Evolutionary conservation across 1,140 invertebrate species (phyloP).

Genomic region (Scaptomyza pallida): DNA sequence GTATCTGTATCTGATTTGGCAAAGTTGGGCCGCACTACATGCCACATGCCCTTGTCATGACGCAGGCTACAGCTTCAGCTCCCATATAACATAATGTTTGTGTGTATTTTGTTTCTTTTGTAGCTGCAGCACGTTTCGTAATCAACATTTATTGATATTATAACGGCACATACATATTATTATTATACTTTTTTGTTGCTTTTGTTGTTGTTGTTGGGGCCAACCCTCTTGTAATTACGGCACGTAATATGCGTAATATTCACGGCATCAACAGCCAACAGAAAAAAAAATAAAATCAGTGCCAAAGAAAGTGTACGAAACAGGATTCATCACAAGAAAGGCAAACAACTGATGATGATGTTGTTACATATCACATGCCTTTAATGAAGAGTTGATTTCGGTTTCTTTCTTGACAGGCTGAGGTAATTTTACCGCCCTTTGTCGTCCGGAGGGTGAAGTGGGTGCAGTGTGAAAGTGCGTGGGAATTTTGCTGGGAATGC

Average conservation of each 20-base stretch:
- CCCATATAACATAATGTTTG: no score
- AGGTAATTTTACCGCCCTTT: constrained; percentile 1
- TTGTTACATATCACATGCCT: constrained; percentile 42
- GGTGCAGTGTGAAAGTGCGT: constrained; percentile 52
- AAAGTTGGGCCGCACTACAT: no score
- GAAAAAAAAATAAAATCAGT: constrained; percentile 23
- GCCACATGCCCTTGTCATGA: neutral
- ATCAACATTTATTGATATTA: constrained; percentile 75
- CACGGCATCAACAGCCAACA: constrained; percentile 66
- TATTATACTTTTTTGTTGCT: neutral
- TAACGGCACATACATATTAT: constrained; percentile 52
- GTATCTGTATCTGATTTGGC: constrained; percentile 5
- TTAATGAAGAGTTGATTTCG: constrained; percentile 43
- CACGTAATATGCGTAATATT: constrained; percentile 81
- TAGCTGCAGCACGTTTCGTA: constrained; percentile 64
- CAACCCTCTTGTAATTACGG: constrained; percentile 61
- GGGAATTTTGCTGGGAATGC: constrained; percentile 55
- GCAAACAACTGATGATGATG: constrained; percentile 28
- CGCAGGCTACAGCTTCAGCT: neutral
- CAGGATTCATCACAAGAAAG: constrained; percentile 37
- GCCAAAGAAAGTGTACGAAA: constrained; percentile 35
- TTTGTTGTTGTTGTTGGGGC: constrained; percentile 12
- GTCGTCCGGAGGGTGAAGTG: constrained; percentile 1
- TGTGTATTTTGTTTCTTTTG: no score
- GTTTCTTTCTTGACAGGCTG: constrained; percentile 5